Evolutionary conservation across 2,888 invertebrate species (phyloP).

Genomic region (Amphimallon solstitiale): DNA sequence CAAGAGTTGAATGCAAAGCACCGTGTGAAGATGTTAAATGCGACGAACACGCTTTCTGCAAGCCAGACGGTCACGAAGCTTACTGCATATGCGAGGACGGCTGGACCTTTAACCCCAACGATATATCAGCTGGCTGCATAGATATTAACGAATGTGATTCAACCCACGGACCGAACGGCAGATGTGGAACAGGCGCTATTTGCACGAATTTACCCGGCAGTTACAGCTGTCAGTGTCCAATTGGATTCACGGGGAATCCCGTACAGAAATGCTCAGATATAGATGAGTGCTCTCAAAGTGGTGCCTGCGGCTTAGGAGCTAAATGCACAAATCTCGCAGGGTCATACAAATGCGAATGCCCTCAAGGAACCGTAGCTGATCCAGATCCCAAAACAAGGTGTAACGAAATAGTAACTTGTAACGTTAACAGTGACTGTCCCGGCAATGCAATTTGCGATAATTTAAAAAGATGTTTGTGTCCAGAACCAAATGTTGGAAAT

Average conservation of each 20-base stretch:
- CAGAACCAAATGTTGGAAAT: conserved; percentile 90
- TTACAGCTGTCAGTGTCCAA: conserved; percentile 83
- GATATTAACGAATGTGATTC: conserved; percentile 93
- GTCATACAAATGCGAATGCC: conserved; percentile 82
- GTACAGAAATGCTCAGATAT: conserved; percentile 83
- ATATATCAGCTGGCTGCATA: conserved; percentile 89
- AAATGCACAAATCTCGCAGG: conserved; percentile 82
- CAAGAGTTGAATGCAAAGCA: conserved; percentile 82
- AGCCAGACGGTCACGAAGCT: conserved; percentile 87
- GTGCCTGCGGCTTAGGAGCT: conserved; percentile 83
- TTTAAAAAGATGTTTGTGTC: conserved; percentile 83
- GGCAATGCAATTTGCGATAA: conserved; percentile 88
- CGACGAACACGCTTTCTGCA: conserved; percentile 88
- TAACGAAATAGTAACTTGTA: conserved; percentile 83
- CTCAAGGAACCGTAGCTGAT: conserved; percentile 82
- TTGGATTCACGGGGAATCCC: conserved; percentile 88
- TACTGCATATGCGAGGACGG: conserved; percentile 94
- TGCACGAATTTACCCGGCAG: conserved; percentile 85
- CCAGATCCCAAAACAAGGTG: conserved; percentile 86
- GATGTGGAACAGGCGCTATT: conserved; percentile 84
- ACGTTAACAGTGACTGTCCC: conserved; percentile 81
- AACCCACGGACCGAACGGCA: conserved; percentile 79
- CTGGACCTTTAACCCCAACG: conserved; percentile 90
- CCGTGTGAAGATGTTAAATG: conserved; percentile 93
- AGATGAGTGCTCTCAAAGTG: conserved; percentile 80